Evolutionary conservation across 2,888 invertebrate species (phyloP), one percentile per base, ranked within the genome.

Genomic region (Thyatira batis): DNA sequence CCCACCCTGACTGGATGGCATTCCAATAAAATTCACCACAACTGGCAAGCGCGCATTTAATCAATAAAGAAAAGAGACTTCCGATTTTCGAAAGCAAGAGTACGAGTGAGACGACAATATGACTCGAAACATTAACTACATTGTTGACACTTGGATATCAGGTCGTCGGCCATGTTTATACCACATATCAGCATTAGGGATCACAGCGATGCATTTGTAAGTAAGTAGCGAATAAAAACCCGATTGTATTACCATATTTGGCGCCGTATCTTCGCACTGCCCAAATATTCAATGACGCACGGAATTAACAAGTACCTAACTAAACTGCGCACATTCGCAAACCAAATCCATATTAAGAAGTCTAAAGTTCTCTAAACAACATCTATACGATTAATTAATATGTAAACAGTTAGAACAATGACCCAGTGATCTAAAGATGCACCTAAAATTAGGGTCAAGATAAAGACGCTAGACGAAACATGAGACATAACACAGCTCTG

Each of bases 241-340:
- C 49, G 52, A 64, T 60, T 50, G 54, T 52, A 63, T 65, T 67
- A 54, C 49, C 53, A 67, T n/a, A n/a, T 67, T 60, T 67, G 53
- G 53, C 60, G 58, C 54, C 20, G 50, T 46, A 60, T 55, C 27
- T 45, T 53, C 45, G 45, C 30, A 20, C 30, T 52, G 58, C 50
- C 60, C 48, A 60, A 63, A 67, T 57, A 63, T 67, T 63, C 44
- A 55, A 54, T 65, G 67, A 65, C 65, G 64, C 68, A 65, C 65
- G 54, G 27, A 50, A 44, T 54, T 45, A 50, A 30, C 28, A 49
- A 28, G 43, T 30, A 56, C 49, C 21, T 49, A 23, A 49, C 50
- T 51, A 53, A 23, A 21, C 6, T 25, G 25, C 45, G 23, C 45
- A 45, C 11, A 45, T 45, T 11, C 21, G 11, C 45, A 17, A 20